Evolutionary conservation across 2,113 vertebrate genomes (phyloP).

Genomic region (Sprattus sprattus): DNA sequence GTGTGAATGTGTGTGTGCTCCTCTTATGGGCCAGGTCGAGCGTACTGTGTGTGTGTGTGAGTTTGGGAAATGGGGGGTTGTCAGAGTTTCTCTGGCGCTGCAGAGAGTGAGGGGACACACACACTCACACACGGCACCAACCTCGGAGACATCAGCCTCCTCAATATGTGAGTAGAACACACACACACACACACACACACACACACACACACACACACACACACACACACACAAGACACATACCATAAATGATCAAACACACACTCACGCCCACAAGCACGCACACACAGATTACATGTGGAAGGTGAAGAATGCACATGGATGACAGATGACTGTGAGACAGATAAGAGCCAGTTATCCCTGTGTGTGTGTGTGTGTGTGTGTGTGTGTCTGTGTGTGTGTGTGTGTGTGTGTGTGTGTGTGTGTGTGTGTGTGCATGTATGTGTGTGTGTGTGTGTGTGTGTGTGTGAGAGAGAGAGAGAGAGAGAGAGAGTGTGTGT

Average conservation of each 20-base stretch:
- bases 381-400: slow-evolving; percentile 54
- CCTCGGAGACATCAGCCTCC: slow-evolving; percentile 43
- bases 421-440: too few relatives aligned
- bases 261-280: neutral
- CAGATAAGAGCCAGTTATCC: slow-evolving; percentile 29
- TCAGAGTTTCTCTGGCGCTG: slow-evolving; percentile 49
- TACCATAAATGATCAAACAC: neutral
- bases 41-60: neutral
- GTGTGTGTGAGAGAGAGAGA: too few relatives aligned
- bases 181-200: slow-evolving; percentile 5
- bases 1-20: neutral
- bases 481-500: too few relatives aligned
- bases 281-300: neutral
- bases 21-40: neutral
- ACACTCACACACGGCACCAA: slow-evolving; percentile 34
- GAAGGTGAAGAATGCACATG: slow-evolving; percentile 23
- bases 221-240: slow-evolving; percentile 50
- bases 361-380: slow-evolving; percentile 34
- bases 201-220: slow-evolving; percentile 49
- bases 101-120: slow-evolving; percentile 45
- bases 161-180: slow-evolving; percentile 47
- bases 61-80: slow-evolving; percentile 49
- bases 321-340: slow-evolving; percentile 18
- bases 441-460: too few relatives aligned
- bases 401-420: neutral